A percentile compares a stretch with the other conserved stretches of the same genome.
These are phyloP conservation scores for Dreissena polymorpha DNA, from an alignment of 1,140 invertebrate species.

Conservation along the genomic window DNA sequence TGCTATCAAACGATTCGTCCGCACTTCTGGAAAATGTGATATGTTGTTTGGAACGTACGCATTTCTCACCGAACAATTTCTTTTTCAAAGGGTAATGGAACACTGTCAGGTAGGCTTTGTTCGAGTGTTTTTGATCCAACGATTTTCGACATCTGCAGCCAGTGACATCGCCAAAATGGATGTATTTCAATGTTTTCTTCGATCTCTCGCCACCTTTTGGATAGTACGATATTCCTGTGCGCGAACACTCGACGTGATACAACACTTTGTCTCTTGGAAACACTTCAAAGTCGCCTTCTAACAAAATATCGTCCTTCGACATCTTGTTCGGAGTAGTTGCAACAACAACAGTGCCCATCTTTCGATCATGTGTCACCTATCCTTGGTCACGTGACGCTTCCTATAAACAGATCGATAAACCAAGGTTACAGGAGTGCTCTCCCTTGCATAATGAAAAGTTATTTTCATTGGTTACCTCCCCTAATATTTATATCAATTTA, in stretches of 20 bases:
- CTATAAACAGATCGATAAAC: neutral
- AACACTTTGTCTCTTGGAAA: slow-evolving; percentile 49
- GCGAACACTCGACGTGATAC: slow-evolving; percentile 36
- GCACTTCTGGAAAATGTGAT: slow-evolving; percentile 42
- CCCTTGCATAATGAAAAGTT: too few species aligned
- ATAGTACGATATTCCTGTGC: slow-evolving; percentile 48
- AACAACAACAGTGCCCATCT: slow-evolving; percentile 51
- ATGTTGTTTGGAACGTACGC: slow-evolving; percentile 19
- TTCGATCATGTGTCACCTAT: slow-evolving; percentile 51
- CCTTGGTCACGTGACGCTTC: slow-evolving; percentile 33
- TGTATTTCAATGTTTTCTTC: slow-evolving; percentile 48
- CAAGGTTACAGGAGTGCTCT: neutral
- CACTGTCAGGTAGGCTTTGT: slow-evolving; percentile 50
- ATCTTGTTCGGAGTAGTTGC: slow-evolving; percentile 18
- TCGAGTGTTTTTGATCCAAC: slow-evolving; percentile 46
- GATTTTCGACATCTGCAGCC: slow-evolving; percentile 50
- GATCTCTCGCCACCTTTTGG: slow-evolving; percentile 26
- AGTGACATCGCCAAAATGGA: slow-evolving; percentile 56
- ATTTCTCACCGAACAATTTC: slow-evolving; percentile 50
- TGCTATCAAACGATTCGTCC: slow-evolving; percentile 42
- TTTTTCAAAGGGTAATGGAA: slow-evolving; percentile 50
- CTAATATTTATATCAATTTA: too few species aligned
- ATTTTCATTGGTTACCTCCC: too few species aligned
- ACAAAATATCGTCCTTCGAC: slow-evolving; percentile 42
- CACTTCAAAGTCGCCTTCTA: slow-evolving; percentile 50